Base-by-base conservation (phyloP, 2,888 invertebrate genomes). In the Yponomeuta sedellus region DNA sequence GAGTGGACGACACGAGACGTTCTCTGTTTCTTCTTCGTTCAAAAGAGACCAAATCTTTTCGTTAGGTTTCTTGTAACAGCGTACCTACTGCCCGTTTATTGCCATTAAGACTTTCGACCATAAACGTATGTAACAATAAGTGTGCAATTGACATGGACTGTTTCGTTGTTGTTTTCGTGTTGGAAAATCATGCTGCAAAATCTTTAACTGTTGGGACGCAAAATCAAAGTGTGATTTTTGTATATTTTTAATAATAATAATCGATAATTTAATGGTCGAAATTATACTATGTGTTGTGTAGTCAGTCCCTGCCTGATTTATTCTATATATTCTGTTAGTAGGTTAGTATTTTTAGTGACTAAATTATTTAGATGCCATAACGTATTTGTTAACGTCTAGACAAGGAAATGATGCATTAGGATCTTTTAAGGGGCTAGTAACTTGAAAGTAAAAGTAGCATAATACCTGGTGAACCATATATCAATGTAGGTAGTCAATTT, bases 151-250 rank as follows among this genome's bases (percentile, higher is more conserved):
- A 22, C 59, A 39, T 34, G 22, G 20, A 25, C 20, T 44, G 20
- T 63, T 19, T 20, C n/a, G 22, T 10, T 20, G 63, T 40, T 63
- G 12, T 44, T 75, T 76, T 58, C 19, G 44, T 66, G 39, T 59
- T 22, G 12, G 20, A 59, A 59, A 6, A 20, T 59, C 22, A 22
- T 59, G 59, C 11, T 12, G 59, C 59, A 11, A 59, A 19, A 59
- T 52, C 59, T n/a, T 22, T 10, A 59, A 25, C 59, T 4, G n/a
- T 59, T 59, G 59, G 22, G 20, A 59, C 44, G 16, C 44, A 52
- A 52, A 52, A 59, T 22, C 25, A 59, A 59, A 12, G 59, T 59
- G 19, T 58, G 19, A 58, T 56, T 59, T 22, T 25, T 59, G 20
- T 8, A 59, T 59, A 59, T 22, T 59, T 59, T 20, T 59, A 22